Conservation (phyloP, 1,140 invertebrate genomes). For the Drosophila santomea region DNA sequence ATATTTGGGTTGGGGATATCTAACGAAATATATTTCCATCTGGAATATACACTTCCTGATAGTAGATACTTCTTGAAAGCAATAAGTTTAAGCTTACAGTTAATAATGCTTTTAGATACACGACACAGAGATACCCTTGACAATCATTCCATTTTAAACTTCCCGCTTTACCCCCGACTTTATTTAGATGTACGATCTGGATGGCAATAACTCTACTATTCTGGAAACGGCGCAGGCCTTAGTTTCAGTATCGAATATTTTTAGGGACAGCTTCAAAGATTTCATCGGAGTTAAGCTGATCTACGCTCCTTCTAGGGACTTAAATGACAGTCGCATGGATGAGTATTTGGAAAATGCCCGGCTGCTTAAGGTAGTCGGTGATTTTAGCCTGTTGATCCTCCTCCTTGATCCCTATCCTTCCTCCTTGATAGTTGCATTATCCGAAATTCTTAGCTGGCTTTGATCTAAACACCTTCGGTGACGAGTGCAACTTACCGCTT, state of each 20-base stretch:
- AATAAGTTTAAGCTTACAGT: too few species aligned
- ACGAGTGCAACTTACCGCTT: conserved; percentile 86
- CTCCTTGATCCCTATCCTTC: neutral
- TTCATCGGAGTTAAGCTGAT: conserved; percentile 90
- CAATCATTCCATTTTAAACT: neutral
- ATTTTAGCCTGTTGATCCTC: too few species aligned
- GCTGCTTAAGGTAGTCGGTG: conserved; percentile 50
- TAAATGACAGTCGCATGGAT: conserved; percentile 73
- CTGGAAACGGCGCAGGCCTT: conserved; percentile 86
- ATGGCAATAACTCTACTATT: conserved; percentile 86
- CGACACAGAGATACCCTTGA: too few species aligned
- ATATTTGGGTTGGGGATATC: too few species aligned
- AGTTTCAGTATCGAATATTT: conserved; percentile 86
- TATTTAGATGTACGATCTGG: conserved; percentile 87
- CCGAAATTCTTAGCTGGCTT: conserved; percentile 88
- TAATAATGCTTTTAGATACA: too few species aligned
- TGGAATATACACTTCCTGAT: too few species aligned
- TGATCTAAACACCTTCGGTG: conserved; percentile 91
- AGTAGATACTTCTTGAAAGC: too few species aligned
- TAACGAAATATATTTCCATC: neutral
- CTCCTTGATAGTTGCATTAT: conserved; percentile 56
- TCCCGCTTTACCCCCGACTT: too few species aligned
- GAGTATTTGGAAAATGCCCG: conserved; percentile 84
- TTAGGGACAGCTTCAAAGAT: conserved; percentile 86
- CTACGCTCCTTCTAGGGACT: conserved; percentile 87